Base-by-base conservation (phyloP, 2,113 vertebrate genomes). In the Nerophis lumbriciformis region DNA sequence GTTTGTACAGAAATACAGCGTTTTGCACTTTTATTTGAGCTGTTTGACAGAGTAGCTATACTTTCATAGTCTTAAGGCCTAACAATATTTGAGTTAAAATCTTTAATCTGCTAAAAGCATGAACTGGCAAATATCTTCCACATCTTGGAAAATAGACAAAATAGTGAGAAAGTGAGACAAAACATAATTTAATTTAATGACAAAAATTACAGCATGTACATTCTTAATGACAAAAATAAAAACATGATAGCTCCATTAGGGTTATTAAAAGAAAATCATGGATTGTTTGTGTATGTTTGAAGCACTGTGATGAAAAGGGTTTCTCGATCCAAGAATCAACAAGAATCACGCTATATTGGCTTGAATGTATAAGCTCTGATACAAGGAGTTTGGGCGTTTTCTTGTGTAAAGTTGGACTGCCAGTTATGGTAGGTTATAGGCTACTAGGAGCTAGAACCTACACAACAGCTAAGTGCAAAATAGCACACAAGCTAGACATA, bases 211-310 rank as follows among this genome's bases (percentile, higher is more conserved):
- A 36, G 2, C 53, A 38, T 55, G 14, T 2, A 53, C 52, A 15
- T 53, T 36, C 13, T 14, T 14, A 5, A 39, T 42, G 39, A 3
- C 8, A 38, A 2, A 53, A 36, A 35, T 37, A n/a, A 13, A 54
- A 36, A 2, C 53, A 38, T 55, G 13, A 15, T 3, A 35, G 6
- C 4, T 13, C 35, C 52, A 44, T 21, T n/a, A 15, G 14, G 21
- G 5, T 45, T 16, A 5, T 45, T 51, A 37, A 5, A 8, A 7
- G 28, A 8, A 59, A 28, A 7, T 59, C 49, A 4, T 37, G 9
- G 6, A 36, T 48, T 48, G 42, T 59, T 48, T 45, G 37, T 35
- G 16, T 73, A 59, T 84, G 52, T 72, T 82, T 83, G 72, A 84
- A 54, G 67, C 82, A 69, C 84, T 73, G 56, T 28, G 28, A 28